Percentiles rank a stretch among this genome's conserved stretches.
Evolutionary conservation across 1,140 invertebrate genomes (phyloP).

Genomic region (Argopecten irradians): DNA sequence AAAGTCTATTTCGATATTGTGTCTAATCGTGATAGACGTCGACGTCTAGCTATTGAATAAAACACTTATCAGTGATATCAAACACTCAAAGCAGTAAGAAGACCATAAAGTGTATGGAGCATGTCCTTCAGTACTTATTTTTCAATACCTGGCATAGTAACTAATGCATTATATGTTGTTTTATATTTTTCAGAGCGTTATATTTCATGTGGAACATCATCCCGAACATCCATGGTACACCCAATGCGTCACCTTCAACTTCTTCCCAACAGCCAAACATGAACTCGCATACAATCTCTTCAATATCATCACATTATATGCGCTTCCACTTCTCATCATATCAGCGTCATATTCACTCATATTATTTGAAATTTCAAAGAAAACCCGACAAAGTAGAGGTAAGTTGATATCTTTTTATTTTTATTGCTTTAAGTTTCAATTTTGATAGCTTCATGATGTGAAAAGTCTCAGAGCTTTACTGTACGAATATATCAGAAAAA

Average conservation of each 20-base stretch:
- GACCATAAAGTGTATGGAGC: too few relatives aligned
- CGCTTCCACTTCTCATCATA: slow-evolving; percentile 88
- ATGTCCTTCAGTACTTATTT: too few relatives aligned
- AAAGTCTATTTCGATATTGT: too few relatives aligned
- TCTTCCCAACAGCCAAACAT: slow-evolving; percentile 81
- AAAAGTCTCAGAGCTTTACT: too few relatives aligned
- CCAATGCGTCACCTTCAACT: slow-evolving; percentile 88
- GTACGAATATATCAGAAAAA: too few relatives aligned
- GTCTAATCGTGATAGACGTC: too few relatives aligned
- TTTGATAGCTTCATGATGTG: neutral
- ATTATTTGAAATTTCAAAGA: slow-evolving; percentile 85
- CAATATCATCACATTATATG: slow-evolving; percentile 89
- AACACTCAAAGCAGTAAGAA: too few relatives aligned
- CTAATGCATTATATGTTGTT: too few relatives aligned
- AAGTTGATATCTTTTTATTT: slow-evolving; percentile 63
- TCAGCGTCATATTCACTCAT: slow-evolving; percentile 92
- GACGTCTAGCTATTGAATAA: too few relatives aligned
- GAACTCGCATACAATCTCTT: slow-evolving; percentile 87
- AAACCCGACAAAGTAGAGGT: slow-evolving; percentile 83
- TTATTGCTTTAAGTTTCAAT: neutral
- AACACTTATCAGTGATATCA: too few relatives aligned
- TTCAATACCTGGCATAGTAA: too few relatives aligned
- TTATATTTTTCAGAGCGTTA: slow-evolving; percentile 82
- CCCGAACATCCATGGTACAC: slow-evolving; percentile 83
- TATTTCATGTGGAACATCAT: slow-evolving; percentile 85